Base-by-base conservation (phyloP, 2,888 invertebrate genomes). In the Diploptera punctata region DNA sequence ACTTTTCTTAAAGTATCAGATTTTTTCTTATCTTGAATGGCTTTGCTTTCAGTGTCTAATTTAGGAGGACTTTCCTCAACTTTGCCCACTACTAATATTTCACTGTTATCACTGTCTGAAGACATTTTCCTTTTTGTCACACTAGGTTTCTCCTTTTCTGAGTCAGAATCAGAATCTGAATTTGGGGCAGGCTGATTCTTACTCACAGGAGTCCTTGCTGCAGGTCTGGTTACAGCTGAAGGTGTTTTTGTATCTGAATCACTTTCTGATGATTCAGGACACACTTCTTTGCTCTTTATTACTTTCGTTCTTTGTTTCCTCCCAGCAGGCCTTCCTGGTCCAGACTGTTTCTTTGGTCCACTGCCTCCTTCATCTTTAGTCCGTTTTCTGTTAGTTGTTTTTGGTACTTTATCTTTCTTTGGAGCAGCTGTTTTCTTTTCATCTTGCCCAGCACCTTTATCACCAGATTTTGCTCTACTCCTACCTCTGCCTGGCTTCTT, bases 21-120 rank as follows among this genome's bases (percentile, higher is more conserved):
- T 80, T 91, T 92, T 82, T 91, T 91, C 79, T 91, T 91, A 80
- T 91, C 91, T 73, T 88, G 86, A 1, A 87, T 85, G 13, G 84
- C 81, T 67, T 87, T 87, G n/a, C 83, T 84, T 65, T 85, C 85
- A 44, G 83, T 82, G 67, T 84, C 85, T 29, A 85, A 74, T 71
- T 84, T 85, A 1, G 84, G 82, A 0, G 84, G 84, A 1, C 81
- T 81, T 79, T 83, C 67, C 78, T 80, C 73, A 80, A 75, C 77
- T 18, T 82, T 82, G 1, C 80, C 81, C 76, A 68, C n/a, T 4
- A 29, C 49, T 33, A 52, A 52, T 21, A 16, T 33, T 13, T 47
- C 61, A 18, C 52, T 70, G 24, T 62, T 26, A 21, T 70, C 74
- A 71, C 75, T 79, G 33, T 68, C 72, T 29, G 52, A 73, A 38